These are phyloP conservation scores for Dendrophyllia cribrosa DNA, from an alignment of 64 coral and sea anemone genomes.

Conservation along the genomic window DNA sequence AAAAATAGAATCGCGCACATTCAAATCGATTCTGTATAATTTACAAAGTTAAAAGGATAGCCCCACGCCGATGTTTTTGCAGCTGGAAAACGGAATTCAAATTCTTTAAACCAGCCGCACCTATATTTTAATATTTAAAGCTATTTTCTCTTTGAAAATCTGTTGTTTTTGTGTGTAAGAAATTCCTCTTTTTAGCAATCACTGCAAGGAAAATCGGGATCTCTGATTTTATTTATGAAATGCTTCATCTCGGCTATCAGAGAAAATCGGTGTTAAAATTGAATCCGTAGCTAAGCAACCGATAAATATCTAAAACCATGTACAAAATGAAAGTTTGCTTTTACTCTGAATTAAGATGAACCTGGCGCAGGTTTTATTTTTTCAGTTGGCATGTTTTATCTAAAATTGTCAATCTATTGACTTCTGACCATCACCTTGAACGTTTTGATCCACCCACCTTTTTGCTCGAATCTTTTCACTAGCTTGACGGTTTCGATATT, in stretches of 20 bases:
- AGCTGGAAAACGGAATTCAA: slow-evolving; percentile 29
- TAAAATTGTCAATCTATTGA: background rate
- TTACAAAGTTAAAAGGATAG: slow-evolving; percentile 20
- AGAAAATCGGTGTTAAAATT: background rate
- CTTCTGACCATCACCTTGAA: background rate
- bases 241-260: background rate
- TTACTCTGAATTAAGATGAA: background rate
- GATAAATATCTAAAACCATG: background rate
- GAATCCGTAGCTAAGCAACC: background rate
- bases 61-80: slow-evolving; percentile 39
- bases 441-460: background rate
- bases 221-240: too few species aligned
- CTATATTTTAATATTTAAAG: slow-evolving; percentile 40
- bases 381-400: slow-evolving; percentile 7
- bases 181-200: background rate
- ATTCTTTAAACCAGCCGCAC: background rate
- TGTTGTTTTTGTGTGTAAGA: background rate
- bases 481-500: too few species aligned
- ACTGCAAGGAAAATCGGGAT: too few species aligned
- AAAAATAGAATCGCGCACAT: background rate
- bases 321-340: background rate
- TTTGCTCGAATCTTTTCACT: background rate
- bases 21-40: background rate
- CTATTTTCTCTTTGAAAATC: background rate
- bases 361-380: background rate